A percentile compares a stretch with the other conserved stretches of the same genome.
These are phyloP conservation scores for Monomorium pharaonis DNA, from an alignment of 1,140 invertebrate species.

Conservation along the genomic window DNA sequence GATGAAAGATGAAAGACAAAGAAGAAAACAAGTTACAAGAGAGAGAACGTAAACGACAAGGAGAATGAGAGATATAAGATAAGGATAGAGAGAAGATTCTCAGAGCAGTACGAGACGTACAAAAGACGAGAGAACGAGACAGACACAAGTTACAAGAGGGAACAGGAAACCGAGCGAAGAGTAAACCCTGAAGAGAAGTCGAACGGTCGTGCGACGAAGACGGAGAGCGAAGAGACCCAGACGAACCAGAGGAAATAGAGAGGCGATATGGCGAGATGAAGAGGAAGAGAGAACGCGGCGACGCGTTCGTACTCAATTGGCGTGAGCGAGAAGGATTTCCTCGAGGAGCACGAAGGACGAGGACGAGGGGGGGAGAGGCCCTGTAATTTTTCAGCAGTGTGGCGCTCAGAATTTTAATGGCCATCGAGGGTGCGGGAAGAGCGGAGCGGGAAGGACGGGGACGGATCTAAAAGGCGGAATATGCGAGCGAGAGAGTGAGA, in stretches of 20 bases:
- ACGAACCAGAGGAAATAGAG: constrained; percentile 34
- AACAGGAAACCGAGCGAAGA: constrained; percentile 29
- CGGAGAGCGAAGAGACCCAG: constrained; percentile 43
- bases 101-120: constrained; percentile 7
- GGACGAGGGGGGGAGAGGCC: constrained; percentile 6
- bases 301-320: constrained; percentile 36
- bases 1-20: constrained; percentile 18
- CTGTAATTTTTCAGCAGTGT: constrained; percentile 76
- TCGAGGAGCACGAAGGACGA: constrained; percentile 43
- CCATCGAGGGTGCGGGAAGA: constrained; percentile 36
- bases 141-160: constrained; percentile 37
- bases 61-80: not conserved
- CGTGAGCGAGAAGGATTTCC: constrained; percentile 48
- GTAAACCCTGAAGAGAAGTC: constrained; percentile 44
- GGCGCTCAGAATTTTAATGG: constrained; percentile 78
- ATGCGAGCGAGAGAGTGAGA: constrained; percentile 67
- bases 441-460: constrained; percentile 20
- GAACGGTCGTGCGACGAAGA: constrained; percentile 36
- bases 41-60: not conserved
- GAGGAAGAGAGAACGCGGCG: constrained; percentile 26
- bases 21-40: not conserved
- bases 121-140: constrained; percentile 41
- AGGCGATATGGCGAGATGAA: constrained; percentile 8
- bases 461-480: constrained; percentile 60
- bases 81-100: not conserved